These are phyloP conservation scores for Osedax frankpressi DNA, from an alignment of 2,888 invertebrate species.

Conservation along the genomic window DNA sequence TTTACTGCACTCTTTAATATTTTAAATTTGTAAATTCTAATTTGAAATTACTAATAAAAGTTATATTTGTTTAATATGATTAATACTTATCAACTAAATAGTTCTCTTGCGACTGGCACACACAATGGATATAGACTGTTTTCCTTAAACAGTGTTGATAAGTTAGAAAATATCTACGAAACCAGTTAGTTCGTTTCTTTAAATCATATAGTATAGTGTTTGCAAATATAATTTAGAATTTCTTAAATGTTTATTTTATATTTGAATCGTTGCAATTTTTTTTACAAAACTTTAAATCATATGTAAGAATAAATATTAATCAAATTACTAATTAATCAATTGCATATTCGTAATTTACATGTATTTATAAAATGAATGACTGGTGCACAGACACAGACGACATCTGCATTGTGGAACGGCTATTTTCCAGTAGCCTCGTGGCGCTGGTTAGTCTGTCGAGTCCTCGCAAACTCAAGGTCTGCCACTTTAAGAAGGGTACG, in stretches of 20 bases:
- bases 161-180: conserved; percentile 75
- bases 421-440: conserved; percentile 91
- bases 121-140: conserved; percentile 79
- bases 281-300: no score
- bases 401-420: conserved; percentile 76
- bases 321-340: background rate
- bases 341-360: background rate
- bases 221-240: background rate
- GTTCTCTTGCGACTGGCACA: conserved; percentile 79
- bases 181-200: conserved; percentile 53
- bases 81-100: conserved; percentile 27
- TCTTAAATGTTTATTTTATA: no score
- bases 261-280: no score
- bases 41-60: background rate
- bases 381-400: conserved; percentile 44
- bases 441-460: conserved; percentile 82
- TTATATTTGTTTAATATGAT: background rate
- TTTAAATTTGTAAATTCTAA: background rate
- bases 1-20: background rate
- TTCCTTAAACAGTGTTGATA: conserved; percentile 63
- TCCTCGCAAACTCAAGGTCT: conserved; percentile 80
- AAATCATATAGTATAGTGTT: background rate
- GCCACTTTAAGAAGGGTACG: conserved; percentile 91
- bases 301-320: no score
- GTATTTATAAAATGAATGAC: background rate